Evolutionary conservation across 2,888 invertebrate genomes (phyloP).

Genomic region (Merodon equestris): DNA sequence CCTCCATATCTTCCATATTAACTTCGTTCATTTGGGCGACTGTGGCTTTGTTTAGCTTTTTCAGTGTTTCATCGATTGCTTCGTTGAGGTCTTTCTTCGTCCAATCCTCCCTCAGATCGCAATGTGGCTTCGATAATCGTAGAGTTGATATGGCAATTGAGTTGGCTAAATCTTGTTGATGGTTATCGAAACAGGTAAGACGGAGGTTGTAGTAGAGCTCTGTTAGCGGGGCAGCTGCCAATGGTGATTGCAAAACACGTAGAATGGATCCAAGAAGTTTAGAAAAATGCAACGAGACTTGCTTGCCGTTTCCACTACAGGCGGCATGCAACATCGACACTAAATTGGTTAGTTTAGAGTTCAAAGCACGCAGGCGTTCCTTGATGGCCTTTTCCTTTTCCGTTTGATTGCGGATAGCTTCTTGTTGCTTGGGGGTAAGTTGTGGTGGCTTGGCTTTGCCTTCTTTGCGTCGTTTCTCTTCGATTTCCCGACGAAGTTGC

Average conservation of each 20-base stretch:
- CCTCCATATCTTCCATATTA: conserved; percentile 71
- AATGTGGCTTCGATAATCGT: conserved; percentile 87
- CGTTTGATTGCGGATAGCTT: conserved; percentile 91
- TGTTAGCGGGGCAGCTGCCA: conserved; percentile 86
- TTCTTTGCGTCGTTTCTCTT: conserved; percentile 90
- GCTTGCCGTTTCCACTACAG: conserved; percentile 74
- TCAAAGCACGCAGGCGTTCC: conserved; percentile 83
- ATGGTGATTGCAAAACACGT: conserved; percentile 84
- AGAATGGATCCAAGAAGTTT: conserved; percentile 74
- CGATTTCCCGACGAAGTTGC: conserved; percentile 93
- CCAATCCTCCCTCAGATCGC: conserved; percentile 89
- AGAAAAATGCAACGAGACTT: conserved; percentile 75
- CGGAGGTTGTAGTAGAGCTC: conserved; percentile 83
- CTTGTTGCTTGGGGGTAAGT: conserved; percentile 93
- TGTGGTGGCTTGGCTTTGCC: conserved; percentile 88
- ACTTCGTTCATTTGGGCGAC: conserved; percentile 69
- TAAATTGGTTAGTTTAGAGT: conserved; percentile 74
- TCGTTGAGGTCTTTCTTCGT: conserved; percentile 83
- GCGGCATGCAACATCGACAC: conserved; percentile 76
- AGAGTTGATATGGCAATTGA: conserved; percentile 86
- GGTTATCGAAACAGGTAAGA: conserved; percentile 80
- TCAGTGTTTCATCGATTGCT: conserved; percentile 84
- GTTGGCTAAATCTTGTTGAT: conserved; percentile 80
- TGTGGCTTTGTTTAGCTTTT: conserved; percentile 79
- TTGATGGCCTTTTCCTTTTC: conserved; percentile 91